These are phyloP conservation scores for Anarhynchus alexandrinus DNA, from an alignment of 2,113 vertebrate genomes.

Conservation along the genomic window DNA sequence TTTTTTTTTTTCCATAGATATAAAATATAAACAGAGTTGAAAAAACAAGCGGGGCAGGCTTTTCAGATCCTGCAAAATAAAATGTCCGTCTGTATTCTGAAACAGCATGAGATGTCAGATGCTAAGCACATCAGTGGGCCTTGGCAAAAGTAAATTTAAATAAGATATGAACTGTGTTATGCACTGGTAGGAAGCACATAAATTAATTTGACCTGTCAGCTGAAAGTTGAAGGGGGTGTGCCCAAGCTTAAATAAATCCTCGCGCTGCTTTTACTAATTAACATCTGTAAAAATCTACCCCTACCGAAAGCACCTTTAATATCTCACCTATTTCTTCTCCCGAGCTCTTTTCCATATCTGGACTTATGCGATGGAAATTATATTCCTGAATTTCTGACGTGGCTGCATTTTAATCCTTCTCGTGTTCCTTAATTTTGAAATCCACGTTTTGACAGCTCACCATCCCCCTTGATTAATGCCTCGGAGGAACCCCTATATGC, in stretches of 20 bases:
- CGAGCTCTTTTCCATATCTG: conserved; percentile 3
- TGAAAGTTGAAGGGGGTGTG: conserved; percentile 32
- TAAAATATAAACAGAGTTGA: not conserved
- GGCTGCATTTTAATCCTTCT: conserved; percentile 63
- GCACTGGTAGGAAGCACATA: conserved; percentile 28
- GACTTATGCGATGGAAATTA: conserved; percentile 40
- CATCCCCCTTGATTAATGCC: conserved; percentile 86
- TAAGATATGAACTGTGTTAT: conserved; percentile 65
- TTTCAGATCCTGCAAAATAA: conserved; percentile 44
- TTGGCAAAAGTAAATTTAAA: conserved; percentile 70
- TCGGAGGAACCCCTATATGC: conserved; percentile 81
- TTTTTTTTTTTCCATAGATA: not conserved
- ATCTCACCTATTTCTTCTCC: conserved; percentile 44
- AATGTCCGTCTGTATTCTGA: conserved; percentile 32
- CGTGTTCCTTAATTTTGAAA: conserved; percentile 68
- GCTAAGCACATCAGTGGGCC: conserved; percentile 30
- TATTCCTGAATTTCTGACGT: conserved; percentile 40
- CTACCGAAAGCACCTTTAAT: conserved; percentile 8
- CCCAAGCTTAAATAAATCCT: conserved; percentile 39
- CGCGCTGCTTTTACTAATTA: conserved; percentile 62
- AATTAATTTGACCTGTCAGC: conserved; percentile 59
- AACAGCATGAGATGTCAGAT: conserved; percentile 55
- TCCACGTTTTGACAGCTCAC: conserved; percentile 81
- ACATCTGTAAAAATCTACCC: conserved; percentile 37
- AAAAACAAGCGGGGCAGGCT: conserved; percentile 1